A percentile compares a stretch with the other conserved stretches of the same genome.
These are phyloP conservation scores for Cyclophora albipunctata DNA, from an alignment of 2,888 invertebrate genomes.

Conservation along the genomic window DNA sequence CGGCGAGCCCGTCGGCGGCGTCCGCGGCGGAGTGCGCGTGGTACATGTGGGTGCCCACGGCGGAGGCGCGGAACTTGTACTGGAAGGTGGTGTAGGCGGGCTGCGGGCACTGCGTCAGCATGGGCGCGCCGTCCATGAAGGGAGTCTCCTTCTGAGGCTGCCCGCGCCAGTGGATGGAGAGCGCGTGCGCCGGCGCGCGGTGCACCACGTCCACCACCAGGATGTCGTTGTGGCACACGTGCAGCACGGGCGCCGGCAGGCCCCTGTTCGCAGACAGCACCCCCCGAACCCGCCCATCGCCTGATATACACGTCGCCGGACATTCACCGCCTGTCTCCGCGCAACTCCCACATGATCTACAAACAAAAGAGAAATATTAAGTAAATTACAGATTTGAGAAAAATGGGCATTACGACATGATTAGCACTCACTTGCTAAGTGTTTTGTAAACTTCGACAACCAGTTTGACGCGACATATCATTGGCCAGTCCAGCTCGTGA, in stretches of 20 bases:
- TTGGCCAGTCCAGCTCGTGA: constrained; percentile 84
- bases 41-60: constrained; percentile 83
- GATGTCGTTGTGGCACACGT: constrained; percentile 85
- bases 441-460: constrained; percentile 83
- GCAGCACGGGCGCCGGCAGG: constrained; percentile 78
- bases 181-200: constrained; percentile 80
- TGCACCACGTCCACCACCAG: constrained; percentile 85
- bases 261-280: constrained; percentile 80
- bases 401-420: not conserved
- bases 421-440: constrained; percentile 77
- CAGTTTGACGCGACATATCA: constrained; percentile 85
- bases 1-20: constrained; percentile 80
- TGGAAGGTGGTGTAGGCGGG: constrained; percentile 83
- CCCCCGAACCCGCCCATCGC: constrained; percentile 78
- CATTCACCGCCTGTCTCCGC: constrained; percentile 76
- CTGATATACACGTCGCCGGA: constrained; percentile 78
- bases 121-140: constrained; percentile 86
- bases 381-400: not conserved
- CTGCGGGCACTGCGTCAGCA: constrained; percentile 86
- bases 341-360: constrained; percentile 80
- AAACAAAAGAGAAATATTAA: constrained; percentile 8
- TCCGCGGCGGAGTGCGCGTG: constrained; percentile 83
- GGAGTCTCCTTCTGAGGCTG: constrained; percentile 81
- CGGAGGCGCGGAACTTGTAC: constrained; percentile 83
- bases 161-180: constrained; percentile 88